Conservation (phyloP, 2,797 vertebrate genomes). For the Coracias cyanogaster region DNA sequence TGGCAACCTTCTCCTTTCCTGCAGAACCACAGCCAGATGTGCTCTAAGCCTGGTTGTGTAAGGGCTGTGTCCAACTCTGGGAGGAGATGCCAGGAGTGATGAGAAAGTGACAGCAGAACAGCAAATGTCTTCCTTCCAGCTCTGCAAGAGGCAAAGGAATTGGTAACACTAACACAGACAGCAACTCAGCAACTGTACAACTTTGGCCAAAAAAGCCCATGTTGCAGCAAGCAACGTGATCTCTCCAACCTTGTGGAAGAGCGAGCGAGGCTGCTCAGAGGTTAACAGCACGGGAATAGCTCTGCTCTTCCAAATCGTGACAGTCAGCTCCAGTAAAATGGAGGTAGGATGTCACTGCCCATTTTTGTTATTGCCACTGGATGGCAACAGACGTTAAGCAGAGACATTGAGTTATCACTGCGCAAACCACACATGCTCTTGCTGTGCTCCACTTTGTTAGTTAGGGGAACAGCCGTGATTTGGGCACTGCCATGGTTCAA, state of each 20-base stretch:
- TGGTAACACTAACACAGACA: neutral
- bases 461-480: fast-evolving
- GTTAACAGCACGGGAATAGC: neutral
- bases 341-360: slow-evolving; percentile 18
- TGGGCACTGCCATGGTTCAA: neutral
- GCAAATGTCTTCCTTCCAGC: neutral
- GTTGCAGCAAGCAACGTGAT: neutral
- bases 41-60: neutral
- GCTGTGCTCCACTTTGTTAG: neutral
- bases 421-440: neutral
- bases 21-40: neutral
- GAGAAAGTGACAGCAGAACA: neutral
- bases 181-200: neutral
- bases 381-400: slow-evolving; percentile 75
- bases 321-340: slow-evolving; percentile 11
- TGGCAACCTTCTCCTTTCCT: neutral
- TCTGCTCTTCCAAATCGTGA: neutral
- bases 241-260: fast-evolving
- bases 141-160: neutral
- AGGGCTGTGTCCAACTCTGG: neutral
- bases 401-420: neutral
- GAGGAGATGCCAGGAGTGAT: neutral
- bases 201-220: neutral
- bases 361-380: slow-evolving; percentile 74
- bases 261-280: fast-evolving